Percentiles rank a stretch among this genome's conserved stretches.
Conservation (phyloP, 30 jellyfish, hydroid and myxozoan species). For the Catostylus mosaicus region DNA sequence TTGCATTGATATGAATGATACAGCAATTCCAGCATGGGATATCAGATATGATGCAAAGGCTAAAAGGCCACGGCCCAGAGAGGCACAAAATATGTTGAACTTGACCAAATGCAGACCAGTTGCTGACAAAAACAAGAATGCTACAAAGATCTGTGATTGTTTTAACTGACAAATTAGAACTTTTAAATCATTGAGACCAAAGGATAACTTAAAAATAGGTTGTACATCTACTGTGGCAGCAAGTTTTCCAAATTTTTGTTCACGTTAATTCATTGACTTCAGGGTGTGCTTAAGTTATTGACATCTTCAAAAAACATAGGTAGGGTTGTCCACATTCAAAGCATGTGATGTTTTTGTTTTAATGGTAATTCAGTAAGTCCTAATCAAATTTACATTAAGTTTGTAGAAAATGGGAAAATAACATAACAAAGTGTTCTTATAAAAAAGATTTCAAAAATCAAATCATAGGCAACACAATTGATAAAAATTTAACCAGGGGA, state of each 20-base stretch:
- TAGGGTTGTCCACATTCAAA: too few species aligned
- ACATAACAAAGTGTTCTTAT: too few species aligned
- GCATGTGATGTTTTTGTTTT: too few species aligned
- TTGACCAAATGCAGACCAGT: conserved; percentile 13
- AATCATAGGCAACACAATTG: too few species aligned
- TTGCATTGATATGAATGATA: conserved; percentile 33
- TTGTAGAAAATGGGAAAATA: too few species aligned
- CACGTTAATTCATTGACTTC: not conserved
- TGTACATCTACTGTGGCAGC: not conserved
- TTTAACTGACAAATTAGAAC: conserved; percentile 1
- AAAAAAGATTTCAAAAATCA: too few species aligned
- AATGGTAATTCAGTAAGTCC: too few species aligned
- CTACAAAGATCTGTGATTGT: conserved; percentile 14
- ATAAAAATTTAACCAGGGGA: too few species aligned
- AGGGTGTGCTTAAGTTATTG: not conserved
- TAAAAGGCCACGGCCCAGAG: conserved; percentile 2
- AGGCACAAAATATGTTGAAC: not conserved
- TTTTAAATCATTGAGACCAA: not conserved
- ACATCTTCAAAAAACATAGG: not conserved
- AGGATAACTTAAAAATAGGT: conserved; percentile 1
- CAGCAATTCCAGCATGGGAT: not conserved
- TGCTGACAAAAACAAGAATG: not conserved
- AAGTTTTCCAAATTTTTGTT: not conserved
- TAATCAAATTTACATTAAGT: too few species aligned
- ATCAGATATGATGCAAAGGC: not conserved